Base-by-base conservation (phyloP, 2,113 vertebrate species). In the Reinhardtius hippoglossoides region DNA sequence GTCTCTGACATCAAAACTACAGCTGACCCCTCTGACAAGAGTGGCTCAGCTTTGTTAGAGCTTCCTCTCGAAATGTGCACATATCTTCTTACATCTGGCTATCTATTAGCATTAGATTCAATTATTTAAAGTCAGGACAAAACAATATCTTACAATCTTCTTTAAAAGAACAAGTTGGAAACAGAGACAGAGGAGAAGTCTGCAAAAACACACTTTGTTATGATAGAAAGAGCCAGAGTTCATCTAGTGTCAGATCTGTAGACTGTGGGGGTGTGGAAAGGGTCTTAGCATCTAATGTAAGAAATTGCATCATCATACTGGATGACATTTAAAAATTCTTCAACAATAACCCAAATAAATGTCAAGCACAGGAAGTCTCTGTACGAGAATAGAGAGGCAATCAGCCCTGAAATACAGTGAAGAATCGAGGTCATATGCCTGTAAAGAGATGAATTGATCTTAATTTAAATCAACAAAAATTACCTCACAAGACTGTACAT, bases 1-100 rank as follows among this genome's bases (percentile, higher is more conserved):
- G 31, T 55, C 55, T 70, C 64, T 55, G 61, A 44, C 61, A 71
- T 48, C 31, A 62, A 40, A 14, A n/a, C 20, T 21, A 20, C 18
- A 18, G 35, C 10, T 40, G 2, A 62, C 35, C 31, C 20, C 31
- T 5, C 57, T 35, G 18, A 61, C 35, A 12, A 40, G 59, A 35
- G 12, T n/a, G 44, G 44, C 15, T 48, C 13, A 48, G 44, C 14
- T 44, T 44, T 44, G 42, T 44, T 37, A 37, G 8, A 44, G 42
- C 13, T 15, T 13, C 42, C 10, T 31, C 31, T 31, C 6, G 31
- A 31, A 31, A 31, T 31, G 1, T 1, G 31, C 31, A 31, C 31
- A 8, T 31, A 31, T 31, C 6, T 7, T 31, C 31, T 31, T 31
- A 31, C 31, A 7, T 31, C 31, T 31, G 6, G 31, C 31, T 31